Evolutionary conservation across 2,113 vertebrate genomes (phyloP).

Genomic region (Dascyllus trimaculatus): DNA sequence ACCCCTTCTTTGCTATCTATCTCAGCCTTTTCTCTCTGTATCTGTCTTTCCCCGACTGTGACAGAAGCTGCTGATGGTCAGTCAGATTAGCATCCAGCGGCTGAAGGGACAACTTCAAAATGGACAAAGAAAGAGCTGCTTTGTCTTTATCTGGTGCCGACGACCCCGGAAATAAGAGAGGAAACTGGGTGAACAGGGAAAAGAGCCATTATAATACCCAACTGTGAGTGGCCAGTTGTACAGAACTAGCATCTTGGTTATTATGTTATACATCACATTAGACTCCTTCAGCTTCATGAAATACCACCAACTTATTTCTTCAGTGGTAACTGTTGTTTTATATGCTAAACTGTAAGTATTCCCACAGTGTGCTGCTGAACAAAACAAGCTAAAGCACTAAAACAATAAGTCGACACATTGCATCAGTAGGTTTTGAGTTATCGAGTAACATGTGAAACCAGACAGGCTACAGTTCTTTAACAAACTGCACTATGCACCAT

Average conservation of each 20-base stretch:
- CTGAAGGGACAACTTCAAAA: constrained; percentile 53
- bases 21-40: constrained; percentile 52
- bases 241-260: not conserved
- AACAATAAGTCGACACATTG: not conserved
- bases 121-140: constrained; percentile 65
- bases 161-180: constrained; percentile 50
- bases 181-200: constrained; percentile 43
- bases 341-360: not conserved
- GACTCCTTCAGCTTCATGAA: not conserved
- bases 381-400: not conserved
- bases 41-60: constrained; percentile 43
- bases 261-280: not conserved
- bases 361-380: not conserved
- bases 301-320: not conserved
- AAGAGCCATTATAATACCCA: constrained; percentile 13
- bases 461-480: not conserved
- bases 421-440: not conserved
- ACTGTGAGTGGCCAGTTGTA: constrained; percentile 10
- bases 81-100: constrained; percentile 57
- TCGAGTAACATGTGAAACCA: not conserved
- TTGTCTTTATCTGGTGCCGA: constrained; percentile 55
- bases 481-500: not conserved
- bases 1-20: constrained; percentile 37
- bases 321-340: not conserved
- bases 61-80: constrained; percentile 67